Percentiles rank a stretch among this genome's conserved stretches.
Conservation (phyloP, 2,888 invertebrate species). For the Zaprionus bogoriensis region DNA sequence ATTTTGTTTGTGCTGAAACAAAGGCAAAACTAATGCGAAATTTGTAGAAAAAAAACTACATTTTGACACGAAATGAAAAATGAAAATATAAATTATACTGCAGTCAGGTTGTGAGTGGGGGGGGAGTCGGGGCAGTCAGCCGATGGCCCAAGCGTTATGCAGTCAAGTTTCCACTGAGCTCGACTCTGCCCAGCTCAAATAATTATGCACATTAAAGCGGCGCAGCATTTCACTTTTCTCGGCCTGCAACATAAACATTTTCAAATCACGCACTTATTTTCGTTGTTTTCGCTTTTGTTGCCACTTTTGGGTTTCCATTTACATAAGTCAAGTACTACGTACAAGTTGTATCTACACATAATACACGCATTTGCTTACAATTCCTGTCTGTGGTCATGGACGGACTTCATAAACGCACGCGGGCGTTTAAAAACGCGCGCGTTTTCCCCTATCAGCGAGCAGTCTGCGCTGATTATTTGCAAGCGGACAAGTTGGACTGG, state of each 20-base stretch:
- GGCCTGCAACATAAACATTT: conserved; percentile 28
- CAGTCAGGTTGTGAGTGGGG: background rate
- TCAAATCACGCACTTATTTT: conserved; percentile 61
- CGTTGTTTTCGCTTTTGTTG: conserved; percentile 5
- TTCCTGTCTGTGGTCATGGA: conserved; percentile 49
- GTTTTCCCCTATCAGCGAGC: background rate
- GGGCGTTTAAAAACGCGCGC: conserved; percentile 18
- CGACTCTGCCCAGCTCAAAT: conserved; percentile 34
- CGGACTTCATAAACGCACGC: background rate
- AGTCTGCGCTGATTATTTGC: background rate
- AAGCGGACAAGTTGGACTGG: background rate
- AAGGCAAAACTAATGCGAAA: conserved; percentile 35
- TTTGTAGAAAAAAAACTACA: conserved; percentile 49
- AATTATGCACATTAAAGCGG: conserved; percentile 65
- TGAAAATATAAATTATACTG: background rate
- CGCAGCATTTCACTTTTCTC: conserved; percentile 62
- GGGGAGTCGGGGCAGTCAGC: background rate
- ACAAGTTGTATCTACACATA: background rate
- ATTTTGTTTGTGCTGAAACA: no score
- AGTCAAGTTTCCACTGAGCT: conserved; percentile 37
- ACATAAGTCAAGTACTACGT: conserved; percentile 46
- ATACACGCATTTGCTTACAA: background rate
- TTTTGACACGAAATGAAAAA: conserved; percentile 58
- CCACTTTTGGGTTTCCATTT: conserved; percentile 36
- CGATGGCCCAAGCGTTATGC: conserved; percentile 46